Percentiles rank a stretch among this genome's conserved stretches.
These are phyloP conservation scores for Crossaster papposus DNA, from an alignment of 53 echinoderm and acorn worm genomes.

Conservation along the genomic window DNA sequence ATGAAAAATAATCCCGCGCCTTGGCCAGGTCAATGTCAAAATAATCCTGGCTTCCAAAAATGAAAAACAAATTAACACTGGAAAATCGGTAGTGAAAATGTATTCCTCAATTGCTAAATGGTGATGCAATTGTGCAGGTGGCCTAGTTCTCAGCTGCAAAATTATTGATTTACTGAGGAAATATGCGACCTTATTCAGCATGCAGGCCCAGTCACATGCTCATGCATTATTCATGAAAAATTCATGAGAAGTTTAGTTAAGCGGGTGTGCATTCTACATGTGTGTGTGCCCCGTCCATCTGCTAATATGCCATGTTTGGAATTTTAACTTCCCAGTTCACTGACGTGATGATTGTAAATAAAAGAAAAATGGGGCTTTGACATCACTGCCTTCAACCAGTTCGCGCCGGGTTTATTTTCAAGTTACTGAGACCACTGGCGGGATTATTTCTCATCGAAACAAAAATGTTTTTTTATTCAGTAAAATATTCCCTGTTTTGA, in stretches of 20 bases:
- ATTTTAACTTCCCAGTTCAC: background rate
- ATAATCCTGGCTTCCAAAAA: too few relatives aligned
- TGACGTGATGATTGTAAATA: background rate
- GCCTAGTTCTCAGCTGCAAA: background rate
- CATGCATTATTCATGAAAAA: background rate
- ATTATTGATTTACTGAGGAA: background rate
- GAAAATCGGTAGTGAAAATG: background rate
- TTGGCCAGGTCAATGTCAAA: too few relatives aligned
- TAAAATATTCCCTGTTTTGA: too few relatives aligned
- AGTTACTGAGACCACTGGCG: too few relatives aligned
- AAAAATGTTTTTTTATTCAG: too few relatives aligned
- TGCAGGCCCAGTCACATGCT: background rate
- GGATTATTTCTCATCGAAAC: too few relatives aligned
- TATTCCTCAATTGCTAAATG: background rate
- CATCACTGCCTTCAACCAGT: too few relatives aligned
- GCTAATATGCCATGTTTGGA: background rate
- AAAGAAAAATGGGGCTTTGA: too few relatives aligned
- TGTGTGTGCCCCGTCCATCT: background rate
- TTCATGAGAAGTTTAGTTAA: background rate
- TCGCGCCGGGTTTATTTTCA: too few relatives aligned
- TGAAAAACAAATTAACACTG: too few relatives aligned
- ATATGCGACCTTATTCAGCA: background rate
- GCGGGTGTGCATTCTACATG: background rate
- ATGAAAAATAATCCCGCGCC: too few relatives aligned
- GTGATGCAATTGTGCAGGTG: background rate